These are phyloP conservation scores for Ramphastos sulfuratus DNA, from an alignment of 2,113 vertebrate species.

Conservation along the genomic window DNA sequence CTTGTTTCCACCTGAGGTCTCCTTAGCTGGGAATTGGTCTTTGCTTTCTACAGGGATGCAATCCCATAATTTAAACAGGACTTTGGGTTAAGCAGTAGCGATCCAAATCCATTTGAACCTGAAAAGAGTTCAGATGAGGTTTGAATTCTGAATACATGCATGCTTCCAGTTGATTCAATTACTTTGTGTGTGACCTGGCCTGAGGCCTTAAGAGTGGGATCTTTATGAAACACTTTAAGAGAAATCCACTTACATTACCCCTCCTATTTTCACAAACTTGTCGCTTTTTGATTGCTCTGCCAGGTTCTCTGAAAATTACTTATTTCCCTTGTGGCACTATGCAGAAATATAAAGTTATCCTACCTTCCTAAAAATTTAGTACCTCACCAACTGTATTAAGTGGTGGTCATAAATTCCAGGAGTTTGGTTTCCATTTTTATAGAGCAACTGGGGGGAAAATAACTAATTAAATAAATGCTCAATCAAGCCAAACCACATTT, in stretches of 20 bases:
- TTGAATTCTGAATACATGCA: not conserved
- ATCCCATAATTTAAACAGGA: not conserved
- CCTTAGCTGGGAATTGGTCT: not conserved
- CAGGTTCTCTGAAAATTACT: not conserved
- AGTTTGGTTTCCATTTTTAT: not conserved
- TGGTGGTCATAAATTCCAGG: not conserved
- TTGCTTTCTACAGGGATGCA: not conserved
- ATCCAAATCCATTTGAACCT: constrained; percentile 12
- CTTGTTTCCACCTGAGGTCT: not conserved
- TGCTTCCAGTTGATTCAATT: not conserved
- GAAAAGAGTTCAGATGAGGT: not conserved
- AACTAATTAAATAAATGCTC: not conserved
- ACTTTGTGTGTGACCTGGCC: not conserved
- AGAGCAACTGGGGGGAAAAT: not conserved
- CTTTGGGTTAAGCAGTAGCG: not conserved
- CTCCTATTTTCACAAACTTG: not conserved
- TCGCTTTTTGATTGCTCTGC: not conserved
- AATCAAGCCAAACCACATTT: not conserved
- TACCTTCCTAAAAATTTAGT: not conserved
- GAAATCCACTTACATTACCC: not conserved
- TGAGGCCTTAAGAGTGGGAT: not conserved
- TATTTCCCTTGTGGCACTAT: not conserved
- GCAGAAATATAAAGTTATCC: not conserved
- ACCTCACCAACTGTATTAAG: not conserved
- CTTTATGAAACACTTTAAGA: not conserved